Evolutionary conservation across 1,140 invertebrate species (phyloP), one percentile per base, ranked within the genome.

Genomic region (Drosophila grimshawi): DNA sequence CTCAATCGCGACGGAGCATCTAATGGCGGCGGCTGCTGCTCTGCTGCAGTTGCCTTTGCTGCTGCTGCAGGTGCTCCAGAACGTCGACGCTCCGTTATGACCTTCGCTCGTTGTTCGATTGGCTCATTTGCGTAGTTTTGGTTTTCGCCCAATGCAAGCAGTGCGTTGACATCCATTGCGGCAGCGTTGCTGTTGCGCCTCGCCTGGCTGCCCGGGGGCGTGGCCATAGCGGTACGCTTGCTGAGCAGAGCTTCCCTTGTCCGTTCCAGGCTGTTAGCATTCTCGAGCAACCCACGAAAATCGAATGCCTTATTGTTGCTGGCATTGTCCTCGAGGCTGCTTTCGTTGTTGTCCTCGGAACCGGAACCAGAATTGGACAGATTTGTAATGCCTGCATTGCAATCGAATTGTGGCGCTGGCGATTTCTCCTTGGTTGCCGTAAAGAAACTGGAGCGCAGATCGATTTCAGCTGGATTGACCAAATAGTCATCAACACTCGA

Each of bases 71-170:
- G 72, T 35, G 59, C 59, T 46, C 45, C 8, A 46, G 49, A 57
- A 29, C 69, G 62, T 8, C 56, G 53, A 27, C 61, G 69, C 1
- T 19, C 59, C 32, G 73, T 76, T 29, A 19, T 52, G 30, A 10
- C 51, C 33, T 30, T 80, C 72, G 55, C 77, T 59, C 0, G 66
- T 7, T 65, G 66, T 29, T 75, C 61, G 5, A 72, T 70, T n/a
- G 73, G 51, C 39, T 69, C 68, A 19, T 80, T 56, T 27, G 74
- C 69, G 72, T 89, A 85, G 62, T 92, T 86, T 72, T 88, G 82
- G 55, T 90, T 82, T 86, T 94, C 93, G 90, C 92, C 93, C 86
- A 93, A 92, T 80, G 92, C 92, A 80, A 93, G 83, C 76, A 93
- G 72, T 62, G 86, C 81, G 69, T 91, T 79, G 60, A 93, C 92